phyloP scores from a whole-genome alignment of 1,140 invertebrate genomes.

The Aphaenogaster ashmeadi region DNA sequence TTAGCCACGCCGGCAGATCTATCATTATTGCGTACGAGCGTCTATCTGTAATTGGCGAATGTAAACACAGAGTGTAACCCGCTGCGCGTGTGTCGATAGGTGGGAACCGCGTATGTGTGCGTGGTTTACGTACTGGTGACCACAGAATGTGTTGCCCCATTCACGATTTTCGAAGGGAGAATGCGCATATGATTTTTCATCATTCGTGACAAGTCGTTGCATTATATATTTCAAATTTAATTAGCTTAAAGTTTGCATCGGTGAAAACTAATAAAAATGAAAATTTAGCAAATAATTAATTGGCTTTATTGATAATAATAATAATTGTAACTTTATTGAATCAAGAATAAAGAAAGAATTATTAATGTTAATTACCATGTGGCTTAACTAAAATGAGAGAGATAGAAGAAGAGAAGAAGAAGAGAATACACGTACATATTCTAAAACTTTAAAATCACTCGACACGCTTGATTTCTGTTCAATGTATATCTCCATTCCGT shows the following conservation, averaged over 20 bases:
- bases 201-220: background rate
- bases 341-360: background rate
- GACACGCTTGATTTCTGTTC: background rate
- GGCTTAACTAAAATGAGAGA: background rate
- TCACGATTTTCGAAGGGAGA: conserved; percentile 46
- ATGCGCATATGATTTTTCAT: conserved; percentile 5
- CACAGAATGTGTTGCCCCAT: conserved; percentile 54
- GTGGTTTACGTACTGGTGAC: conserved; percentile 59
- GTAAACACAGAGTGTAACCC: conserved; percentile 75
- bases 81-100: conserved; percentile 42
- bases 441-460: background rate
- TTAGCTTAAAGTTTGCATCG: background rate
- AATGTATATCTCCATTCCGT: background rate
- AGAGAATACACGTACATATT: background rate
- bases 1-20: conserved; percentile 70
- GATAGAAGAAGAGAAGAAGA: background rate
- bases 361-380: background rate
- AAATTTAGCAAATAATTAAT: background rate
- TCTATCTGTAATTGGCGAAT: conserved; percentile 77
- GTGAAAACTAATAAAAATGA: background rate
- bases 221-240: background rate
- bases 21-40: conserved; percentile 76
- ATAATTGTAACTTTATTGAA: background rate
- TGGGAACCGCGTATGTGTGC: conserved; percentile 24
- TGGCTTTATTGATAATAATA: background rate